A percentile compares a stretch with the other conserved stretches of the same genome.
Evolutionary conservation across 1,140 invertebrate species (phyloP).

Genomic region (Zaprionus davidi): DNA sequence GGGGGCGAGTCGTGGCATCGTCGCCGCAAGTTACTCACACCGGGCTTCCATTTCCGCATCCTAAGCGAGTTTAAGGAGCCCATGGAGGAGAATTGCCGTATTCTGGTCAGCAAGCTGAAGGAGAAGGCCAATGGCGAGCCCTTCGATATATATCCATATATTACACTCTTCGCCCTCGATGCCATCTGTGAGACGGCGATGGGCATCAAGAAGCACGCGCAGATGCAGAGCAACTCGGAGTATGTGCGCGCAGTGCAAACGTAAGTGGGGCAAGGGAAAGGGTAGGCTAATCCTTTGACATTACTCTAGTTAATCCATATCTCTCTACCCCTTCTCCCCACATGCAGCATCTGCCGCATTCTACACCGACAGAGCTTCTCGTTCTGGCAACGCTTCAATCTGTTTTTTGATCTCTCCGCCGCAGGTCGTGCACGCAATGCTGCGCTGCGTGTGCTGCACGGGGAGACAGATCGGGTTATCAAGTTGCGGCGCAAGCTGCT

Average conservation of each 20-base stretch:
- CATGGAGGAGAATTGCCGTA: constrained; percentile 85
- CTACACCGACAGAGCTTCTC: constrained; percentile 85
- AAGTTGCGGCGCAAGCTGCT: constrained; percentile 63
- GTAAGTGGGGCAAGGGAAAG: constrained; percentile 60
- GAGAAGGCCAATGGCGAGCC: constrained; percentile 69
- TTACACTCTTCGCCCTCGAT: constrained; percentile 91
- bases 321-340: neutral
- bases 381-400: constrained; percentile 87
- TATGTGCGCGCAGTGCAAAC: constrained; percentile 87
- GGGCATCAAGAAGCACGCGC: constrained; percentile 89
- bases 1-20: constrained; percentile 90
- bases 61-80: constrained; percentile 90
- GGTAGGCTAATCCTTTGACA: neutral
- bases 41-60: constrained; percentile 96
- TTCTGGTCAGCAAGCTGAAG: constrained; percentile 71
- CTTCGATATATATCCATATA: constrained; percentile 87
- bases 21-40: constrained; percentile 93
- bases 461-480: constrained; percentile 76
- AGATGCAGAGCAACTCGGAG: constrained; percentile 86
- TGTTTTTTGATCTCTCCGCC: constrained; percentile 85
- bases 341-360: constrained; percentile 80
- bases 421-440: constrained; percentile 46
- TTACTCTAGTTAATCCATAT: no score
- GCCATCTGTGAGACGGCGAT: constrained; percentile 93
- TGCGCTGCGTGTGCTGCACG: constrained; percentile 63